Conservation (phyloP, 1,140 invertebrate species). For the Pseudomyrmex sp. region DNA sequence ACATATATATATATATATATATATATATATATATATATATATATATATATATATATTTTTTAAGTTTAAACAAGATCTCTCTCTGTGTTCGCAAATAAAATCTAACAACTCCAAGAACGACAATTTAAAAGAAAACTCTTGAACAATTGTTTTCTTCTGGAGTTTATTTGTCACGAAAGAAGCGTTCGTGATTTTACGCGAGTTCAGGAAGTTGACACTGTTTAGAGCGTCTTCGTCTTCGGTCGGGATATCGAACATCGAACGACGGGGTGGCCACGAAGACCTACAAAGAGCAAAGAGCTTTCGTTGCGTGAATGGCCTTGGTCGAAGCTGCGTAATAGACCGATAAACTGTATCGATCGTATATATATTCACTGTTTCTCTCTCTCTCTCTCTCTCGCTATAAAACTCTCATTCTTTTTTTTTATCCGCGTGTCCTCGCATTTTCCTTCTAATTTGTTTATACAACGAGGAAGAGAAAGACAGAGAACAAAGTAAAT, state of each 20-base stretch:
- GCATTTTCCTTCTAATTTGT: constrained; percentile 10
- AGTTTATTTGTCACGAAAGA: neutral
- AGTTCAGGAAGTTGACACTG: constrained; percentile 3
- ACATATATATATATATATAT: too few relatives aligned
- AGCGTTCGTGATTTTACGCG: neutral
- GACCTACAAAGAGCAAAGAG: constrained; percentile 38
- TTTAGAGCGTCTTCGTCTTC: constrained; percentile 19
- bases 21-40: too few relatives aligned
- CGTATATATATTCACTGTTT: neutral
- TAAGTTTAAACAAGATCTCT: too few relatives aligned
- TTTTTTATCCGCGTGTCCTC: neutral
- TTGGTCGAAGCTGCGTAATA: constrained; percentile 47
- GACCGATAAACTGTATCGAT: constrained; percentile 49
- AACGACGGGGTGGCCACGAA: constrained; percentile 2
- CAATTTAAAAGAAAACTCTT: neutral
- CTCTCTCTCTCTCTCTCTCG: neutral
- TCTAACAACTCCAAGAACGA: neutral
- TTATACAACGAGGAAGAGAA: neutral
- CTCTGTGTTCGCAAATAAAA: too few relatives aligned
- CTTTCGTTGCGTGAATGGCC: constrained; percentile 47
- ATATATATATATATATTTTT: too few relatives aligned
- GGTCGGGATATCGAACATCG: neutral
- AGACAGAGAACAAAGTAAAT: neutral
- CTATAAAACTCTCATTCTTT: constrained; percentile 23
- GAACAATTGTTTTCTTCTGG: neutral